A percentile compares a stretch with the other conserved stretches of the same genome.
Evolutionary conservation across 23 tunicate genomes (phyloP).

Genomic region (Styela clava): DNA sequence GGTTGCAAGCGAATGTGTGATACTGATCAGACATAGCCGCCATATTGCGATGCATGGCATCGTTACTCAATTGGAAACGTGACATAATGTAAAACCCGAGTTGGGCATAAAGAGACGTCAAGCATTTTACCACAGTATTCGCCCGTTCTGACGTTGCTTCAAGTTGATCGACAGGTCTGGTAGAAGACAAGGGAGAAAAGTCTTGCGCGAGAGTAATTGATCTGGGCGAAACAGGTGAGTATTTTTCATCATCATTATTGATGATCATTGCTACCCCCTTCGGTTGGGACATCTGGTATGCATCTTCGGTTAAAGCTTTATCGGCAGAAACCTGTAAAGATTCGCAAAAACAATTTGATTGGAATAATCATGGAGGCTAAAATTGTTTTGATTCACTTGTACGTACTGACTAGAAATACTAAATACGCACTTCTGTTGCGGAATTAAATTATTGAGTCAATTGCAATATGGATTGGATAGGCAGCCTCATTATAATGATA

Average conservation of each 20-base stretch:
- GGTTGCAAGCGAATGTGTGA: slow-evolving; percentile 63
- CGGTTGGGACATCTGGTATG: slow-evolving; percentile 76
- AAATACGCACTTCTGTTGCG: no score
- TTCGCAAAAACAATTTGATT: not conserved
- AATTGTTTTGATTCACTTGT: no score
- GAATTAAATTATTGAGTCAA: no score
- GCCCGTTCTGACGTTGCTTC: not conserved
- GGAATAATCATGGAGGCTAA: no score
- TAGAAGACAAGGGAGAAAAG: not conserved
- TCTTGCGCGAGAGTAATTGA: not conserved
- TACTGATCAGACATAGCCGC: slow-evolving; percentile 81
- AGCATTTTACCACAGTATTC: slow-evolving; percentile 9
- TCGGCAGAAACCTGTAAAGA: slow-evolving; percentile 6
- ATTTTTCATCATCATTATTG: slow-evolving; percentile 29
- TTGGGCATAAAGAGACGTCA: slow-evolving; percentile 44
- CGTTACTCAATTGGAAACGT: slow-evolving; percentile 28
- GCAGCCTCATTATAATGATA: no score
- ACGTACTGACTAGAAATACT: no score
- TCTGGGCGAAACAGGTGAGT: not conserved
- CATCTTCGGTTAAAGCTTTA: slow-evolving; percentile 36
- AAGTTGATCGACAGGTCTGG: not conserved
- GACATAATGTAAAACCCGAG: slow-evolving; percentile 77
- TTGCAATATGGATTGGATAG: no score
- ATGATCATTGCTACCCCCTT: slow-evolving; percentile 90
- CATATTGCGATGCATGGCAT: slow-evolving; percentile 62